Conservation (phyloP, 2,113 vertebrate species). For the Cebus imitator region DNA sequence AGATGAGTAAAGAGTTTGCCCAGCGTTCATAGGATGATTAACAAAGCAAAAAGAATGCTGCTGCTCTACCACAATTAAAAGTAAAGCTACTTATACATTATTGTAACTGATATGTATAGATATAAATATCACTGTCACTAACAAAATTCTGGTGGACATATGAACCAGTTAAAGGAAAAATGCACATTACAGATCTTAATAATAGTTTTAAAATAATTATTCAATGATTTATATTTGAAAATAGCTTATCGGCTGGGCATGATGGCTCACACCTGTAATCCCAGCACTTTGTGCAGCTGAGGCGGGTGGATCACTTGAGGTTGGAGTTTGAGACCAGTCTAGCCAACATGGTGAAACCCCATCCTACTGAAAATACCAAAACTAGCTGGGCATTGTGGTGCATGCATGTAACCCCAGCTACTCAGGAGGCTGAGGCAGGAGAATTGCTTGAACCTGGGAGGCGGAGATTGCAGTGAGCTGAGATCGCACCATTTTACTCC, state of each 20-base stretch:
- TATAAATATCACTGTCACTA: neutral
- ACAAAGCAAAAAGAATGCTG: constrained; percentile 4
- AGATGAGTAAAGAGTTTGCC: neutral
- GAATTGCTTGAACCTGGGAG: too few relatives aligned
- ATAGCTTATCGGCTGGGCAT: neutral
- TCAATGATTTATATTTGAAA: constrained; percentile 37
- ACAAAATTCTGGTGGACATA: constrained; percentile 13
- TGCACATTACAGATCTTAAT: constrained; percentile 4
- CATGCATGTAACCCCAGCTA: too few relatives aligned
- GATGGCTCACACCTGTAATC: too few relatives aligned
- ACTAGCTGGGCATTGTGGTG: too few relatives aligned
- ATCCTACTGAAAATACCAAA: too few relatives aligned
- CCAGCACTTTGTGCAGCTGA: too few relatives aligned
- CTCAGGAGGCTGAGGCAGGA: too few relatives aligned
- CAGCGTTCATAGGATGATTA: constrained; percentile 12
- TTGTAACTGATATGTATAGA: neutral
- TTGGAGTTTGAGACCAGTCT: too few relatives aligned
- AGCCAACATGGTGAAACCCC: too few relatives aligned
- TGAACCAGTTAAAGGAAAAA: constrained; percentile 34
- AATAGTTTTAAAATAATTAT: constrained; percentile 27
- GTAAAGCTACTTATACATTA: neutral
- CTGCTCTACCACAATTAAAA: constrained; percentile 1
- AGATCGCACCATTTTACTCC: too few relatives aligned
- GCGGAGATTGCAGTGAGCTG: too few relatives aligned
- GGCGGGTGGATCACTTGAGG: too few relatives aligned